Conservation (phyloP, 30 jellyfish, hydroid and myxozoan species). For the Aurelia aurita complex sp. Pacific region DNA sequence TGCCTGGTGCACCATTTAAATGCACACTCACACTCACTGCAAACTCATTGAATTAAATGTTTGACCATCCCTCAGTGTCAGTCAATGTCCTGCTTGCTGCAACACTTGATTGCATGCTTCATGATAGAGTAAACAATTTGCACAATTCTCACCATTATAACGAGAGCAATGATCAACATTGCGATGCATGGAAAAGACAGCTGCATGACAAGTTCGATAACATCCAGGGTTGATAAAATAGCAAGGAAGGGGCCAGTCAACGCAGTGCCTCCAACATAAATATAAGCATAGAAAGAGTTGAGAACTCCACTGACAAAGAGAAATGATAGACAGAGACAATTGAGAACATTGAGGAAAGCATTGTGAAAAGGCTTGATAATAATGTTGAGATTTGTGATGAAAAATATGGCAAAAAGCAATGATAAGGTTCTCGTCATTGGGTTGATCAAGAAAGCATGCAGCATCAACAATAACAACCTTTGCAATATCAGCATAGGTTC, state of each 20-base stretch:
- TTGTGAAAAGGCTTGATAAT: not conserved
- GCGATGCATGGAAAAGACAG: not conserved
- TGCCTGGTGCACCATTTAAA: too few species aligned
- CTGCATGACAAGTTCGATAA: not conserved
- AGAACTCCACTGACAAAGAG: not conserved
- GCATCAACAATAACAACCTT: not conserved
- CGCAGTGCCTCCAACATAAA: slow-evolving; percentile 1
- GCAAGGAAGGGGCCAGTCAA: not conserved
- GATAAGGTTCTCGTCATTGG: not conserved
- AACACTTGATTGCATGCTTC: too few species aligned
- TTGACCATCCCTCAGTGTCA: too few species aligned
- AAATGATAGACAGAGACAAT: not conserved
- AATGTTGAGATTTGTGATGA: not conserved
- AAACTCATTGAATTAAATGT: too few species aligned
- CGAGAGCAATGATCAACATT: not conserved
- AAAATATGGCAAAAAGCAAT: not conserved
- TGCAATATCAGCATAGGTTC: slow-evolving; percentile 7
- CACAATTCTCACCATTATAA: not conserved
- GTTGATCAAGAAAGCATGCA: slow-evolving; percentile 4
- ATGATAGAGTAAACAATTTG: not conserved
- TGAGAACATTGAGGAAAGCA: not conserved
- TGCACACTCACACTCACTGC: too few species aligned
- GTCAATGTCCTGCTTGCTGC: too few species aligned
- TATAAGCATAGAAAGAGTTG: not conserved
- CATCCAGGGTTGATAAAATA: not conserved